Base-by-base conservation (phyloP, 2,113 vertebrate genomes). In the Indicator maculatus region DNA sequence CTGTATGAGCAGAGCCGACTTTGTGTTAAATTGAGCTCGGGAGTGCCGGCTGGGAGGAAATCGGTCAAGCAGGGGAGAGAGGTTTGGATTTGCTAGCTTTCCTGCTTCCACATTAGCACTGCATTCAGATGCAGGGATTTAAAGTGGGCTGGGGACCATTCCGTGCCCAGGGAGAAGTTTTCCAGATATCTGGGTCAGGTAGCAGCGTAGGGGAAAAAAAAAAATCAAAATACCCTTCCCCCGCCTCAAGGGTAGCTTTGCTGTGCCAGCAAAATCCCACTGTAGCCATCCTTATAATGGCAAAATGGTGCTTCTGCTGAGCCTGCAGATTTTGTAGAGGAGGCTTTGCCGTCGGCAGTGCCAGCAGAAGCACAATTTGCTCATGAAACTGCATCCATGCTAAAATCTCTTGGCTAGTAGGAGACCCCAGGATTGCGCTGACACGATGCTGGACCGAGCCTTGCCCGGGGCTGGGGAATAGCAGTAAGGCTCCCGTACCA, bases 301-400 rank as follows among this genome's bases (percentile, higher is more conserved):
- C 92, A 89, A 95, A 94, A 91, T 45, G 75, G 82, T 66, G 93
- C 85, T 96, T 83, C 63, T 96, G 96, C 96, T 96, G 96, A 96
- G 88, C 70, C 12, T 21, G 75, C 93, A 59, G 70, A 82, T 96
- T 95, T 85, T 65, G 87, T 83, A 55, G 88, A 41, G 87, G 91
- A 86, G 96, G 93, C 71, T 47, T 86, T 82, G 95, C 93, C 2
- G 26, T 53, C 63, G 44, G 83, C 67, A 5, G 11, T 77, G 95
- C 92, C 93, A 52, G 85, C 84, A 88, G 85, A 70, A 95, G 88
- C 95, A 50, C 56, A 55, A 50, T 95, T 93, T 12, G 6, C 52
- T 95, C 82, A 16, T 77, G 63, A 3, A 33, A 33, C 72, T 77
- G 67, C 56, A 26, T 66, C 92, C 52, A 2, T 0, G 38, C 61